These are phyloP conservation scores for Elysia crispata DNA, from an alignment of 2,888 invertebrate species.

Conservation along the genomic window DNA sequence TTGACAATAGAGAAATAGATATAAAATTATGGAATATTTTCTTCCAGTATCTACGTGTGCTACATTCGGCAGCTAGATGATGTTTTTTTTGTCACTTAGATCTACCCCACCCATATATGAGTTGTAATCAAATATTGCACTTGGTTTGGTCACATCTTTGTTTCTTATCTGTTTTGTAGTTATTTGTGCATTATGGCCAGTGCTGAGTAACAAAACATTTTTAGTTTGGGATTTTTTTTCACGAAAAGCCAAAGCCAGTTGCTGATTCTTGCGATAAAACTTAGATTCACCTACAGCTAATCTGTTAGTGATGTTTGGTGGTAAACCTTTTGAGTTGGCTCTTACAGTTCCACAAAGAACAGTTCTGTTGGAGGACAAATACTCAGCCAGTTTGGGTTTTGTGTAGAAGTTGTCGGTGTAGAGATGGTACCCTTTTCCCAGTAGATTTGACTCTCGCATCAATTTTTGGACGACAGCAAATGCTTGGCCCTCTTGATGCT, in stretches of 20 bases:
- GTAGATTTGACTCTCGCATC: neutral
- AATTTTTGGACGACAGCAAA: constrained; percentile 19
- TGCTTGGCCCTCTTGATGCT: constrained; percentile 25
- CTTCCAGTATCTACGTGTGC: constrained; percentile 28
- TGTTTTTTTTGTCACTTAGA: constrained; percentile 9
- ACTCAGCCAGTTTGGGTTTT: constrained; percentile 33
- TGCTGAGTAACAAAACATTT: constrained; percentile 18
- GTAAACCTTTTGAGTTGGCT: constrained; percentile 29
- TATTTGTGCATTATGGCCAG: neutral
- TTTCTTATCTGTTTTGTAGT: neutral
- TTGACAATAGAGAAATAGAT: constrained; percentile 1
- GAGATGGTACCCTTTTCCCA: constrained; percentile 36
- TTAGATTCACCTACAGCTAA: neutral
- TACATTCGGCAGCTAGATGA: constrained; percentile 12
- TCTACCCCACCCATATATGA: constrained; percentile 38
- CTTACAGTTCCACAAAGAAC: constrained; percentile 29
- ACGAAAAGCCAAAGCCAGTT: constrained; percentile 1
- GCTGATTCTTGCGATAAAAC: neutral
- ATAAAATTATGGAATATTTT: constrained; percentile 19
- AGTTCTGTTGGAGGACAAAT: constrained; percentile 15
- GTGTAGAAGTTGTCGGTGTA: constrained; percentile 45
- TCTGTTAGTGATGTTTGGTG: neutral
- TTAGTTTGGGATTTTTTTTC: constrained; percentile 13
- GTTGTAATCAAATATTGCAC: constrained; percentile 25
- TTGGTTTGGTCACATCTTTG: constrained; percentile 1